Evolutionary conservation across 2,888 invertebrate species (phyloP), one percentile per base, ranked within the genome.

Genomic region (Trilocha varians): DNA sequence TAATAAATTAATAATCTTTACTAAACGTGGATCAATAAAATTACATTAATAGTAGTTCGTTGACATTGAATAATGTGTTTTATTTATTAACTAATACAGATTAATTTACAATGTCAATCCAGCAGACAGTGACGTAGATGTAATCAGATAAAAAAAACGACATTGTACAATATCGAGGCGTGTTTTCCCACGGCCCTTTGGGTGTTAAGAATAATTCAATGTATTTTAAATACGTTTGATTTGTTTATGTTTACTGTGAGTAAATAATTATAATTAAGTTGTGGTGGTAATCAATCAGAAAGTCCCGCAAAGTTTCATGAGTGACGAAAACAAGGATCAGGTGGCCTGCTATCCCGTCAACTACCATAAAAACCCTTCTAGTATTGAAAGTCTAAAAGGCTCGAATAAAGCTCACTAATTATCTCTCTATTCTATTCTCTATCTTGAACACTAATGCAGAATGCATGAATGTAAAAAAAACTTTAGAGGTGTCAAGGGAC

Each of bases 171-270:
- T 55, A 68, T 67, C 70, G 53, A 33, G 43, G 36, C 46, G 47
- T 53, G 45, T 56, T 61, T 70, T 70, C 70, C 62, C 70, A 70
- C 70, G 69, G 70, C 67, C 69, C 65, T 66, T 49, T 40, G 49
- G 45, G 39, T 39, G 34, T 13, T 17, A 14, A 9, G 16, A 34
- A 17, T 39, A 39, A 39, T 39, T 39, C 39, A 34, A 39, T 39
- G 33, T 34, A 39, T 39, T 39, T 25, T 25, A 25, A 25, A 25
- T 25, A 25, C 6, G 8, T 25, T 25, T 25, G 25, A 25, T 25
- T 25, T 25, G 25, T 25, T 25, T 25, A 25, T 11, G 18, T 18
- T 18, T 6, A 5, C 8, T 6, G 5, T 18, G 5, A 18, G 8
- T 18, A 9, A 3, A 3, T 3, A 25, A 25, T 3, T 25, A 2